These are phyloP conservation scores for Hypanus sabinus DNA, from an alignment of 2,113 vertebrate species.

Conservation along the genomic window DNA sequence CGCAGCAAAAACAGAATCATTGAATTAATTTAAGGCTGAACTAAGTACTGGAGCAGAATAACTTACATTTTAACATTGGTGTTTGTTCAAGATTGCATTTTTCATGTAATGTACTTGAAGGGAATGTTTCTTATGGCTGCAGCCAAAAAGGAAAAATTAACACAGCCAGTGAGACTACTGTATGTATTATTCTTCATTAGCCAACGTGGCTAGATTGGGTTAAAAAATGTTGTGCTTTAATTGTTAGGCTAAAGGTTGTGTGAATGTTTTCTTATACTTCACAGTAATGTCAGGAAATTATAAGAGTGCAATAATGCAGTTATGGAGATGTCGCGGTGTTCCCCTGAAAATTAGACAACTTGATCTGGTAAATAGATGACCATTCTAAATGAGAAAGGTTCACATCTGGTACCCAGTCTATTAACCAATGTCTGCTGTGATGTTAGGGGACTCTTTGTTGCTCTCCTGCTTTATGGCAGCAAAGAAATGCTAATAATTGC, in stretches of 20 bases:
- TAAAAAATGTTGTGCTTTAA: neutral
- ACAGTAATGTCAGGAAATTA: neutral
- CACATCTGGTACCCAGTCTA: neutral
- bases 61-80: slow-evolving; percentile 22
- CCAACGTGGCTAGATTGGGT: slow-evolving; percentile 3
- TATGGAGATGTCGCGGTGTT: neutral
- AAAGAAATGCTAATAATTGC: neutral
- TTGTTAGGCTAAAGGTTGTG: neutral
- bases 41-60: slow-evolving; percentile 1
- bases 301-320: neutral
- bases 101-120: neutral
- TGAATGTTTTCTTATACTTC: neutral
- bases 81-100: slow-evolving; percentile 21
- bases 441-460: neutral
- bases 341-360: neutral
- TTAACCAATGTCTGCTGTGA: neutral
- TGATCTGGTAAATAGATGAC: neutral
- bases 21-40: slow-evolving; percentile 21
- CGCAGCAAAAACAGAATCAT: neutral
- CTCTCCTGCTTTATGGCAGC: neutral
- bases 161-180: neutral
- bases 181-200: slow-evolving; percentile 12
- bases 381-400: neutral
- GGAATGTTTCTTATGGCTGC: neutral
- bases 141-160: neutral